These are phyloP conservation scores for Rhamphomyia laevipes DNA, from an alignment of 2,888 invertebrate species.

Conservation along the genomic window DNA sequence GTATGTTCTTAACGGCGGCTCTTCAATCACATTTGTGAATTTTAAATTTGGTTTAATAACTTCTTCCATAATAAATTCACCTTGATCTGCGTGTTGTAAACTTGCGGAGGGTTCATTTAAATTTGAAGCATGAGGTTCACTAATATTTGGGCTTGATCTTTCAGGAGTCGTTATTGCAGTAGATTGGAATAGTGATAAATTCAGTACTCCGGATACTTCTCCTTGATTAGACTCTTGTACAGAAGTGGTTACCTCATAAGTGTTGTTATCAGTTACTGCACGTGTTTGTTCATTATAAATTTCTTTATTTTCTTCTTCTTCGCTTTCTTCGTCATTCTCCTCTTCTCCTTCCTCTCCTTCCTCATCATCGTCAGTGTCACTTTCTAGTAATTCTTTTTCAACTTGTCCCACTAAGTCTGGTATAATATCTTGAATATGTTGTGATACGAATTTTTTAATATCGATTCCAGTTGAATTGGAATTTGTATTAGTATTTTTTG, in stretches of 20 bases:
- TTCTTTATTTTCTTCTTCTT: not conserved
- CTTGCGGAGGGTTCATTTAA: not conserved
- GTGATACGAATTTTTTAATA: constrained; percentile 35
- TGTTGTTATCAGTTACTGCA: not conserved
- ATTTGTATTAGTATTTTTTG: constrained; percentile 11
- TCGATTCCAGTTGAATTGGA: constrained; percentile 20
- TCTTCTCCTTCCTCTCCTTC: not conserved
- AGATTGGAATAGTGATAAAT: too few species aligned
- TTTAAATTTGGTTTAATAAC: constrained; percentile 30
- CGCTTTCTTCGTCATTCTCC: not conserved
- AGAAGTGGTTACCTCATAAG: not conserved
- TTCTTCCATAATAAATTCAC: constrained; percentile 29
- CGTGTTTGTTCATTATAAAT: not conserved
- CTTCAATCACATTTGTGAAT: constrained; percentile 24
- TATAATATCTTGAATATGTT: constrained; percentile 37
- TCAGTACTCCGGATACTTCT: not conserved
- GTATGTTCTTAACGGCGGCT: constrained; percentile 20
- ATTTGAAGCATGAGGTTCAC: not conserved
- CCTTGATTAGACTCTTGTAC: not conserved
- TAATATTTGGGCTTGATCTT: not conserved
- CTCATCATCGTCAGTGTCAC: constrained; percentile 10
- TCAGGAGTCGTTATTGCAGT: not conserved
- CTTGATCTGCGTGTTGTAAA: constrained; percentile 16
- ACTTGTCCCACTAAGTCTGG: constrained; percentile 37
- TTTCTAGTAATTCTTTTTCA: constrained; percentile 30